These are phyloP conservation scores for Tinea trinotella DNA, from an alignment of 2,888 invertebrate genomes.

Conservation along the genomic window DNA sequence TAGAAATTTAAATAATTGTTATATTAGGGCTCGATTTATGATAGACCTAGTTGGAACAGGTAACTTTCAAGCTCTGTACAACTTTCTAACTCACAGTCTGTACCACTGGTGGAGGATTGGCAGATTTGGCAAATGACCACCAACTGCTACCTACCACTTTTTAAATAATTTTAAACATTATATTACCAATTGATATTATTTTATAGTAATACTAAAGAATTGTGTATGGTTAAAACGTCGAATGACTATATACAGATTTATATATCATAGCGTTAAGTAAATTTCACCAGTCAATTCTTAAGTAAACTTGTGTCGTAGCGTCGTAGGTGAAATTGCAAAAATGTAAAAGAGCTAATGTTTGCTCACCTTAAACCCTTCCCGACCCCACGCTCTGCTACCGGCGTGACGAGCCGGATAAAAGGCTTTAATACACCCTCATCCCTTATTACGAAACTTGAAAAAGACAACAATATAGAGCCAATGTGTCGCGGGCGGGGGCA, in stretches of 20 bases:
- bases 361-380: constrained; percentile 71
- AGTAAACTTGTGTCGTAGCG: constrained; percentile 2
- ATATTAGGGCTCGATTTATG: no score
- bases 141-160: no score
- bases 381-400: constrained; percentile 45
- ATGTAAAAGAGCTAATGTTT: constrained; percentile 73
- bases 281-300: neutral
- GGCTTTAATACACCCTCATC: constrained; percentile 74
- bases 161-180: no score
- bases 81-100: no score
- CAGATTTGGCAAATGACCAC: no score
- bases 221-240: no score
- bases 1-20: no score
- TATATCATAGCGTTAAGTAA: neutral
- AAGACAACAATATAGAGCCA: constrained; percentile 73
- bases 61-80: no score
- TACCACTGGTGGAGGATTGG: no score
- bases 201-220: neutral
- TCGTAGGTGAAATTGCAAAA: constrained; percentile 67
- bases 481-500: constrained; percentile 71
- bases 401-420: constrained; percentile 72
- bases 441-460: constrained; percentile 74
- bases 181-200: no score
- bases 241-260: no score
- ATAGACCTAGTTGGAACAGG: no score